These are phyloP conservation scores for Augochlora pura DNA, from an alignment of 1,140 invertebrate species.

Conservation along the genomic window DNA sequence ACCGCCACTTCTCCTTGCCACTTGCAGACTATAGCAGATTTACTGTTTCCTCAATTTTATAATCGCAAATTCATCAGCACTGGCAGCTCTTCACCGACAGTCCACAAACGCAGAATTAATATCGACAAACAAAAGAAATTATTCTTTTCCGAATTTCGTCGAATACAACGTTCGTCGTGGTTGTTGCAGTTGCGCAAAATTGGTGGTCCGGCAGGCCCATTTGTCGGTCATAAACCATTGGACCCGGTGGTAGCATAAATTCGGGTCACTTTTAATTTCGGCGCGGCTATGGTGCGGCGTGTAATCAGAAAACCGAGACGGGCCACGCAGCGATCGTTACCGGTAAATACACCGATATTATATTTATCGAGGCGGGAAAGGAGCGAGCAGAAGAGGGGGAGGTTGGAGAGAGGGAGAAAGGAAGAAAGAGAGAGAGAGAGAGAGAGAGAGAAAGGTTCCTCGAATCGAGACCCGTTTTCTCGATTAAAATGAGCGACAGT, in stretches of 20 bases:
- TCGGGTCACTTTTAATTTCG: constrained; percentile 14
- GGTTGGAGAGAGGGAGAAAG: too few species aligned
- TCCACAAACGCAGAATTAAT: too few species aligned
- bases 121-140: too few species aligned
- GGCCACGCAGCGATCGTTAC: not conserved
- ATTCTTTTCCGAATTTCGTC: too few species aligned
- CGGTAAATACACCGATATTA: constrained; percentile 34
- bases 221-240: constrained; percentile 1
- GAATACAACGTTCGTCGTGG: too few species aligned
- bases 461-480: constrained; percentile 50
- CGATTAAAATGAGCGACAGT: constrained; percentile 68
- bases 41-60: too few species aligned
- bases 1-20: too few species aligned
- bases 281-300: not conserved
- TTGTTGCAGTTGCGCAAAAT: not conserved
- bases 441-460: constrained; percentile 1
- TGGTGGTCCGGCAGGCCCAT: not conserved
- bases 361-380: constrained; percentile 39
- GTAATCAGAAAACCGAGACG: constrained; percentile 9
- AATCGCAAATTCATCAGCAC: too few species aligned
- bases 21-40: too few species aligned
- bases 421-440: too few species aligned
- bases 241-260: constrained; percentile 3
- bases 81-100: too few species aligned
- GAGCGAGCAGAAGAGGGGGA: too few species aligned